These are phyloP conservation scores for Musca domestica DNA, from an alignment of 1,140 invertebrate genomes.

Conservation along the genomic window DNA sequence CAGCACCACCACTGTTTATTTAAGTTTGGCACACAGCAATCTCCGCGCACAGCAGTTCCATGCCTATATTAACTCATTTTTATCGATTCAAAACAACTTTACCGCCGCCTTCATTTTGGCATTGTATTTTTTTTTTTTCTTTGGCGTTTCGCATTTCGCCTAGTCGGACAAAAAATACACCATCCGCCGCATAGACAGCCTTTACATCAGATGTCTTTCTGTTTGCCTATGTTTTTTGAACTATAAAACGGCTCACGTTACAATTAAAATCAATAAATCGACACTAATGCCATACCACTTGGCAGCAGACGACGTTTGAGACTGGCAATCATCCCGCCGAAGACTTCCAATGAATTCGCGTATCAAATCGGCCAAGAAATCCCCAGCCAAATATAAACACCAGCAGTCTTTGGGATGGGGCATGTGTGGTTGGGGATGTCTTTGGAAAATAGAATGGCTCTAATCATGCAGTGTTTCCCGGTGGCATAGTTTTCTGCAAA, in stretches of 20 bases:
- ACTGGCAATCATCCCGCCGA: background rate
- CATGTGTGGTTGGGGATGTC: no score
- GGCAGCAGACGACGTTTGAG: no score
- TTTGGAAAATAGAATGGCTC: no score
- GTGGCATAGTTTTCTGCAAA: no score
- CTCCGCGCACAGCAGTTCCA: background rate
- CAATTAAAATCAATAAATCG: constrained; percentile 33
- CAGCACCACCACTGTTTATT: constrained; percentile 2
- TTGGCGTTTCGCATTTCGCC: background rate
- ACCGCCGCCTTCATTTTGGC: background rate
- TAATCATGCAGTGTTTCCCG: no score
- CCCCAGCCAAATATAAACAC: no score
- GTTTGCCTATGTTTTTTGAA: background rate
- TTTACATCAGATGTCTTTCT: constrained; percentile 14
- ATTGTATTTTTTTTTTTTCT: no score
- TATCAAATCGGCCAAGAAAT: constrained; percentile 9
- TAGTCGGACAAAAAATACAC: constrained; percentile 3
- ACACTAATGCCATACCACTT: constrained; percentile 26
- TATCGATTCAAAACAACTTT: constrained; percentile 16
- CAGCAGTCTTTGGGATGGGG: no score
- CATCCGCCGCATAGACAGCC: background rate
- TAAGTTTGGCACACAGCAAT: background rate
- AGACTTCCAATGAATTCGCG: constrained; percentile 13
- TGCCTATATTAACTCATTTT: background rate
- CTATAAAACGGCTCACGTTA: constrained; percentile 30